Evolutionary conservation across 2,888 invertebrate species (phyloP).

Genomic region (Suillia variegata): DNA sequence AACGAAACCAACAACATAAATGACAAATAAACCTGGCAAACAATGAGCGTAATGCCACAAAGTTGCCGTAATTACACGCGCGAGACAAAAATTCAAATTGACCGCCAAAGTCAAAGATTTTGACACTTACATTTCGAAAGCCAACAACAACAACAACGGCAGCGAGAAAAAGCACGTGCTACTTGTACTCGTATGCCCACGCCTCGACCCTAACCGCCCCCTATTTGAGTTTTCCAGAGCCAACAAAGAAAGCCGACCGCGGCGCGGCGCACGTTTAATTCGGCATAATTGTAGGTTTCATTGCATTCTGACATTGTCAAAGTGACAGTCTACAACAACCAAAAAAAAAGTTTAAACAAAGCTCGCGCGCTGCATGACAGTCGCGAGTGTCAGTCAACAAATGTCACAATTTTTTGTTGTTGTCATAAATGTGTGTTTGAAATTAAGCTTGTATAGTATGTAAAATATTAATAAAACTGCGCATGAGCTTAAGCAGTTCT

Average conservation of each 20-base stretch:
- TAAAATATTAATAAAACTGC: neutral
- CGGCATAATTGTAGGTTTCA: constrained; percentile 10
- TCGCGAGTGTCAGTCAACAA: constrained; percentile 18
- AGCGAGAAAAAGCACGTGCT: neutral
- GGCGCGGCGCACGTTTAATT: no score
- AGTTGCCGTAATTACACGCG: constrained; percentile 6
- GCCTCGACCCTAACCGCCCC: neutral
- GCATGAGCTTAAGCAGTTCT: no score
- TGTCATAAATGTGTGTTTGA: no score
- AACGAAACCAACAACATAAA: no score
- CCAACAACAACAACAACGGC: no score
- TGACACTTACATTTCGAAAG: no score
- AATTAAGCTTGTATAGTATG: neutral
- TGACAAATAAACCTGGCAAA: no score
- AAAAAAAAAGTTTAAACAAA: constrained; percentile 8
- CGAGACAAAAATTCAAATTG: constrained; percentile 3
- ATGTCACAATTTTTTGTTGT: neutral
- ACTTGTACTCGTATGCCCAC: neutral
- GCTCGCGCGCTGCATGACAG: no score
- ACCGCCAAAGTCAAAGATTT: neutral
- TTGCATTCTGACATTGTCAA: neutral
- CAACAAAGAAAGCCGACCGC: neutral
- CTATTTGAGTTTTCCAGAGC: no score
- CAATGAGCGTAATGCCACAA: neutral
- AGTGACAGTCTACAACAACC: no score